Evolutionary conservation across 2,888 invertebrate species (phyloP), one percentile per base, ranked within the genome.

Genomic region (Tuta absoluta): DNA sequence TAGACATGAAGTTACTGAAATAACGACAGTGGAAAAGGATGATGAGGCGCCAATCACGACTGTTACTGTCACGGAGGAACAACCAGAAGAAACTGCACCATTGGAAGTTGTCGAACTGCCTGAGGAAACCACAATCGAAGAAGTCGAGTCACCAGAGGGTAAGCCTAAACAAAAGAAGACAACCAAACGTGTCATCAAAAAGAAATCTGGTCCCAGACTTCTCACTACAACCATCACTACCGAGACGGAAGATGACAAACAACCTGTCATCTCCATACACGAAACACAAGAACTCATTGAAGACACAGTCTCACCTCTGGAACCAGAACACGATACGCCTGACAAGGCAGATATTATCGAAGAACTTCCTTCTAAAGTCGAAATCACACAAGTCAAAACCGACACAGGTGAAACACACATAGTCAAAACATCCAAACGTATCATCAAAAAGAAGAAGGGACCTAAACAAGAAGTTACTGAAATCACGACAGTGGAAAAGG

Each of bases 1-100:
- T 0, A 89, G 90, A 62, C 76, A 86, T 66, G 89, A 91, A 71
- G 80, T 87, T 33, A 89, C 92, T 2, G 87, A 87, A 73, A 87
- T 86, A 21, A 79, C 86, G 2, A 92, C 91, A 21, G 78, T 86
- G 23, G 80, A 88, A 67, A 84, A 85, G 64, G 84, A 87, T 2
- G 85, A 82, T 24, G 80, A 86, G 61, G 72, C 70, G 1, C 82
- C 85, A 0, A 71, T 81, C 0, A 83, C 81, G 0, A 84, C 81
- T 0, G 77, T 86, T 0, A 65, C 69, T 0, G 68, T 72, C 71
- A 82, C 65, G 76, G 83, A 71, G 10, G 14, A 53, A 10, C 17
- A n/a, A 5, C 67, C 66, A 0, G 67, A 76, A 76, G 65, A 73
- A 66, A 63, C 62, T 0, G 14, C 66, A 10, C 67, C 66, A 2